These are phyloP conservation scores for Antitype chi DNA, from an alignment of 2,888 invertebrate genomes.

Conservation along the genomic window DNA sequence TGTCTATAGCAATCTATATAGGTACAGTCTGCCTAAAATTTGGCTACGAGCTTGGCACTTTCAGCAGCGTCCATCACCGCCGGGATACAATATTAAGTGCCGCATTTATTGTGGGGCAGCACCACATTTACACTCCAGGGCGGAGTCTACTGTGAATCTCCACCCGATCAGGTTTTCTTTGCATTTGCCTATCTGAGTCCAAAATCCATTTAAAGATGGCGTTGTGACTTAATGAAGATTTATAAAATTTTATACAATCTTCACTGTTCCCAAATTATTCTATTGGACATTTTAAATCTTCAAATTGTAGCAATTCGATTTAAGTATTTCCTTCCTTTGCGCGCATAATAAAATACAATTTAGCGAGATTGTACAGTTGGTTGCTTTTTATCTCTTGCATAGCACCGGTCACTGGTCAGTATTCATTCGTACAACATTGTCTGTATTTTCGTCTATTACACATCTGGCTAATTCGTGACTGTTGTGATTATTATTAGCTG, in stretches of 20 bases:
- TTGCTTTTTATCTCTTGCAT: slow-evolving; percentile 29
- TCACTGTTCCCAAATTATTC: not conserved
- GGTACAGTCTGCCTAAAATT: no score
- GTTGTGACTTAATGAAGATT: not conserved
- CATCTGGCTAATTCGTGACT: slow-evolving; percentile 54
- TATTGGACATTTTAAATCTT: not conserved
- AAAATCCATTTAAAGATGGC: no score
- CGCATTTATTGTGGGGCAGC: no score
- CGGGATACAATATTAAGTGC: no score
- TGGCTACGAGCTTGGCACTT: no score
- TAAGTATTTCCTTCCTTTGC: not conserved
- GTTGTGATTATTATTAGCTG: slow-evolving; percentile 48
- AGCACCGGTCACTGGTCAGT: slow-evolving; percentile 21
- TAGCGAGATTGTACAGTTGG: slow-evolving; percentile 2
- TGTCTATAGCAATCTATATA: no score
- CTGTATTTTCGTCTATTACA: slow-evolving; percentile 51
- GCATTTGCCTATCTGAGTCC: no score
- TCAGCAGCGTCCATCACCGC: no score
- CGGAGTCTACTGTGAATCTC: no score
- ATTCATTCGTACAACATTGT: slow-evolving; percentile 29
- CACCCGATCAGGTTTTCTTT: no score
- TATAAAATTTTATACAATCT: not conserved
- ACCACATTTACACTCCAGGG: no score
- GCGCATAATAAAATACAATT: not conserved
- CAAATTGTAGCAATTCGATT: not conserved